A percentile compares a stretch with the other conserved stretches of the same genome.
Evolutionary conservation across 2,797 vertebrate genomes (phyloP).

Genomic region (Sternarchorhynchus goeldii): DNA sequence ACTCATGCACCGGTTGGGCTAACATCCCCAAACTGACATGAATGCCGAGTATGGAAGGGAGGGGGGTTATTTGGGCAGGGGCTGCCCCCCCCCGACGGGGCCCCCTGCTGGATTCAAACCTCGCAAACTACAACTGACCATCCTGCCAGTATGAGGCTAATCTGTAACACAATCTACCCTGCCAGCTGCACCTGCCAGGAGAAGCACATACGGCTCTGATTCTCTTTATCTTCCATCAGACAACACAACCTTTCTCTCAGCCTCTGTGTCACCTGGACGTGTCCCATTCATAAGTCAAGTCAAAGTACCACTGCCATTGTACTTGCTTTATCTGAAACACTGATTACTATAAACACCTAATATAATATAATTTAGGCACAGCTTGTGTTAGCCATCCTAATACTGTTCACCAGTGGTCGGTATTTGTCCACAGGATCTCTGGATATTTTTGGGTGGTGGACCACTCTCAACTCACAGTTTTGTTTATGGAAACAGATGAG

Average conservation of each 20-base stretch:
- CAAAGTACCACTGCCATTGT: neutral
- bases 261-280: slow-evolving; percentile 25
- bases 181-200: slow-evolving; percentile 54
- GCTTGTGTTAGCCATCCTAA: too few species aligned
- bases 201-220: slow-evolving; percentile 29
- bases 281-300: slow-evolving; percentile 27
- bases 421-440: too few species aligned
- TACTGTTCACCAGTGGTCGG: too few species aligned
- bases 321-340: too few species aligned
- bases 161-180: slow-evolving; percentile 49
- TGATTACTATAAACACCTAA: too few species aligned
- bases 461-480: too few species aligned
- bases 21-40: too few species aligned
- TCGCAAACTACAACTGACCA: slow-evolving; percentile 32
- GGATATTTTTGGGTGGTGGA: too few species aligned
- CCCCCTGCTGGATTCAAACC: slow-evolving; percentile 40
- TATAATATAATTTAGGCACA: too few species aligned
- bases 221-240: slow-evolving; percentile 38
- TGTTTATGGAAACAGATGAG: too few species aligned
- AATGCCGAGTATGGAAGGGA: neutral
- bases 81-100: neutral
- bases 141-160: slow-evolving; percentile 40
- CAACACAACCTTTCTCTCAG: slow-evolving; percentile 30
- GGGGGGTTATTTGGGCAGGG: neutral
- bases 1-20: too few species aligned